Base-by-base conservation (phyloP, 2,113 vertebrate genomes). In the Ibidorhyncha struthersii region DNA sequence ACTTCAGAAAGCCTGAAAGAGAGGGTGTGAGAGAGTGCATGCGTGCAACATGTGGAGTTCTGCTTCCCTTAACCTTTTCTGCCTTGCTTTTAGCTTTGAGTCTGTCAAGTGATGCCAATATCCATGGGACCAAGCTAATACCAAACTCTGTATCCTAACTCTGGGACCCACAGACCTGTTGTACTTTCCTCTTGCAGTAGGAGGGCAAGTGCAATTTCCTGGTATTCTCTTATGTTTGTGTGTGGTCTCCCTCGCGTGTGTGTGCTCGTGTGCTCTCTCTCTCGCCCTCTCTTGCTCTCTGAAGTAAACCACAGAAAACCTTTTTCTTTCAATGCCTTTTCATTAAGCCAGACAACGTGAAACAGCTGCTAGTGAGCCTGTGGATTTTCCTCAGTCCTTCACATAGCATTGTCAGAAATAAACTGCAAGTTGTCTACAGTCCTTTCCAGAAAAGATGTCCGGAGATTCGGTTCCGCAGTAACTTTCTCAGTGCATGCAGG, bases 261-360 rank as follows among this genome's bases (percentile, higher is more conserved):
- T 3, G 18, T 14, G 49, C n/a, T 32, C 12, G 4, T 18, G 16
- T 7, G 20, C 80, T 47, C 67, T 32, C 71, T 30, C 25, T 41
- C 58, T 23, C 65, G 1, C 76, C 72, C 29, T 36, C 36, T 92
- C 79, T 86, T 0, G n/a, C 90, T 89, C 65, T 82, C 90, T 81
- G 78, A 80, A 14, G n/a, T 58, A 34, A 91, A 40, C 55, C 63
- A 55, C 49, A 70, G 58, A 45, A 23, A 53, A 62, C 70, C 66
- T 92, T 80, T 95, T 78, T 69, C 69, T 86, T 96, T 95, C 86
- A 43, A 91, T 43, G 91, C 85, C 87, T 97, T 93, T 86, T 59
- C 15, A 22, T 95, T 90, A 87, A 90, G 86, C 59, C 80, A 87
- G 90, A 73, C 84, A 62, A 69, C 9, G 5, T 65, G 81, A 66